phyloP scores from a whole-genome alignment of 2,888 invertebrate species.

The Agrilus biguttatus region DNA sequence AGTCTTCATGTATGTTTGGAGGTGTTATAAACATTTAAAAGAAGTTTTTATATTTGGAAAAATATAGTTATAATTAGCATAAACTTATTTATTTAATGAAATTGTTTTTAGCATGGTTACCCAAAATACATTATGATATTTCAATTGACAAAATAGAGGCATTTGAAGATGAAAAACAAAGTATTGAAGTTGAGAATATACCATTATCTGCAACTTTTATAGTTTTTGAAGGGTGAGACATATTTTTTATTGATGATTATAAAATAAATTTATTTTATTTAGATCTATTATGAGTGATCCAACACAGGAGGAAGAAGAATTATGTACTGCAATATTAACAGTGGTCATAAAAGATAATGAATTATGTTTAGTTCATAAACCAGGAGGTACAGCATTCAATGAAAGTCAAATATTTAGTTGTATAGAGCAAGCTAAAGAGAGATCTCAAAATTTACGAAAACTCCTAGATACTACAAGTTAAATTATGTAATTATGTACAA shows the following conservation, averaged over 20 bases:
- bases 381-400: conserved; percentile 53
- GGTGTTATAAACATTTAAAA: too few species aligned
- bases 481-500: not conserved
- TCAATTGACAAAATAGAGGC: conserved; percentile 54
- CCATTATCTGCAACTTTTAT: conserved; percentile 64
- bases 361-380: conserved; percentile 56
- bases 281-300: conserved; percentile 64
- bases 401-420: conserved; percentile 42
- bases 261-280: conserved; percentile 15
- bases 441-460: conserved; percentile 26
- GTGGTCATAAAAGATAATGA: conserved; percentile 47
- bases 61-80: too few species aligned
- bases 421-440: conserved; percentile 43
- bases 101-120: conserved; percentile 46
- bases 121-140: conserved; percentile 50
- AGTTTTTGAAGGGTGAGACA: conserved; percentile 53
- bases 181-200: conserved; percentile 40
- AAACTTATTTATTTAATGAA: too few species aligned
- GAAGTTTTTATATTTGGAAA: too few species aligned
- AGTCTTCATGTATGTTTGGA: too few species aligned
- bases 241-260: not conserved
- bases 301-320: conserved; percentile 65
- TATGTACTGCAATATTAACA: conserved; percentile 53
- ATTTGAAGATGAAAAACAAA: conserved; percentile 36
- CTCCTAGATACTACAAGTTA: too few species aligned